A percentile compares a stretch with the other conserved stretches of the same genome.
These are phyloP conservation scores for Ormyrus labotus DNA, from an alignment of 2,888 invertebrate species.

Conservation along the genomic window DNA sequence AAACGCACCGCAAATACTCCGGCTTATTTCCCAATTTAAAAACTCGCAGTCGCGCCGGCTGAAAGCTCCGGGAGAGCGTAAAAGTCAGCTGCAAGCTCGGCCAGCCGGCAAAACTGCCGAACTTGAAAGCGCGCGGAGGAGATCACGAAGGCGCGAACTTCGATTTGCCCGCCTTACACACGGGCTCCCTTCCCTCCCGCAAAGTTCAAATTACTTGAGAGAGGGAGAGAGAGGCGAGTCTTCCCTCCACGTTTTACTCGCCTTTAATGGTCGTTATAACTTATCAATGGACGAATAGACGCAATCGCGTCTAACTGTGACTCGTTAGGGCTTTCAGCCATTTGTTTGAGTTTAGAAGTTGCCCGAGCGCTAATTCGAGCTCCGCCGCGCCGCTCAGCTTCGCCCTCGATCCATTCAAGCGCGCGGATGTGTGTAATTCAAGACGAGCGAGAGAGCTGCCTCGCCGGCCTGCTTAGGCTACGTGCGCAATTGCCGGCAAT, in stretches of 20 bases:
- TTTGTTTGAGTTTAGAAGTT: slow-evolving; percentile 71
- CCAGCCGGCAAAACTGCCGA: slow-evolving; percentile 29
- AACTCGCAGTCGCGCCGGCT: neutral
- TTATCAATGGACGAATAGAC: slow-evolving; percentile 61
- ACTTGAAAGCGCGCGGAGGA: slow-evolving; percentile 31
- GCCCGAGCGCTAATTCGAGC: slow-evolving; percentile 57
- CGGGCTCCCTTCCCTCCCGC: neutral
- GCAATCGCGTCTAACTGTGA: slow-evolving; percentile 64
- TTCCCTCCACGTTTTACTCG: slow-evolving; percentile 30
- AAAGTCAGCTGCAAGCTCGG: neutral
- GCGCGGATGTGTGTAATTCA: slow-evolving; percentile 28
- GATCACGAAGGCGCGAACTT: slow-evolving; percentile 43
- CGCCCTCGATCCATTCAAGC: slow-evolving; percentile 25
- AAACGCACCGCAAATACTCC: too few species aligned
- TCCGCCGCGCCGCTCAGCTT: neutral
- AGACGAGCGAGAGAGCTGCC: too few species aligned
- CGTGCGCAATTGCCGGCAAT: too few species aligned
- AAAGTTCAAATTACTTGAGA: slow-evolving; percentile 48
- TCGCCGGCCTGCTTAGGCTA: too few species aligned
- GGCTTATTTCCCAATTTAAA: neutral
- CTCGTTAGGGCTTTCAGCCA: slow-evolving; percentile 70
- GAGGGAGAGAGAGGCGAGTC: neutral
- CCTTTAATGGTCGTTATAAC: slow-evolving; percentile 62
- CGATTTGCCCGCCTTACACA: slow-evolving; percentile 26
- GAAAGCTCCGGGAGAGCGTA: neutral